Conservation (phyloP, 2,797 vertebrate species). For the Acipenser ruthenus region DNA sequence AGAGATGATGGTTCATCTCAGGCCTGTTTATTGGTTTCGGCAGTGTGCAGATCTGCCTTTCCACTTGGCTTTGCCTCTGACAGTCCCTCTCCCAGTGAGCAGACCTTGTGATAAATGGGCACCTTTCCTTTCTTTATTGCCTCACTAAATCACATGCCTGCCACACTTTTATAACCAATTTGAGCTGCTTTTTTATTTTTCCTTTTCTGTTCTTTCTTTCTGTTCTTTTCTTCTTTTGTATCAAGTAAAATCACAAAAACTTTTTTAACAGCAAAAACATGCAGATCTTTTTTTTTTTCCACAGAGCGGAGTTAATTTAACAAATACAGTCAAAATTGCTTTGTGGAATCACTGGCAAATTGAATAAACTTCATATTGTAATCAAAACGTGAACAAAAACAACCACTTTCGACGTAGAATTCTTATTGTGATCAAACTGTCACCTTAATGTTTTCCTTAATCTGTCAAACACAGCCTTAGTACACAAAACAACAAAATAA, state of each 20-base stretch:
- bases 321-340: too few relatives aligned
- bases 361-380: too few relatives aligned
- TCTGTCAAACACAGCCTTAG: too few relatives aligned
- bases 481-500: too few relatives aligned
- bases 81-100: slow-evolving; percentile 63
- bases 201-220: not conserved
- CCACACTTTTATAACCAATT: slow-evolving; percentile 67
- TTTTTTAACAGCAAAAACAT: slow-evolving; percentile 23
- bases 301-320: too few relatives aligned
- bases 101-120: slow-evolving; percentile 61
- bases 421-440: too few relatives aligned
- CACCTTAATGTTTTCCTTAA: too few relatives aligned
- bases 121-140: slow-evolving; percentile 67
- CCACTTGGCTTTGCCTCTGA: slow-evolving; percentile 51
- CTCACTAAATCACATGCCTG: slow-evolving; percentile 68
- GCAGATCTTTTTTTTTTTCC: too few relatives aligned
- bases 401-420: too few relatives aligned
- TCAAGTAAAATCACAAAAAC: slow-evolving; percentile 49
- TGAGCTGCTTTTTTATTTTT: slow-evolving; percentile 58
- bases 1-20: too few relatives aligned
- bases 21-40: slow-evolving; percentile 18
- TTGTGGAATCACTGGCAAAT: too few relatives aligned
- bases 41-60: slow-evolving; percentile 35
- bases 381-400: too few relatives aligned
- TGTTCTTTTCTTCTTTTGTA: slow-evolving; percentile 26